Evolutionary conservation across 2,113 vertebrate genomes (phyloP).

Genomic region (Paracanthobrama guichenoti): DNA sequence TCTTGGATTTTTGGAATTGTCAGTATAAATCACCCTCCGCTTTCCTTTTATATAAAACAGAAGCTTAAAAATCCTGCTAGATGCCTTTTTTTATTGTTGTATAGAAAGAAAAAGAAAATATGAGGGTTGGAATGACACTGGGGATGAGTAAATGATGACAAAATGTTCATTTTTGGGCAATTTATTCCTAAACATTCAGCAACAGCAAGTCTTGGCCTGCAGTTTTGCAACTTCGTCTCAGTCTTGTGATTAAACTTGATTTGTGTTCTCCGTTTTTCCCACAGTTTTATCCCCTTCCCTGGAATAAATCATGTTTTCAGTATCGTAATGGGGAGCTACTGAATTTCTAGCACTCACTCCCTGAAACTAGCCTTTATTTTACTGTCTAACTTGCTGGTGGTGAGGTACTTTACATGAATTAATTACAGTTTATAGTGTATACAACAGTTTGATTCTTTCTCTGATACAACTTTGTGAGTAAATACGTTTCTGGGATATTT

Average conservation of each 20-base stretch:
- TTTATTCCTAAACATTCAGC: constrained; percentile 24
- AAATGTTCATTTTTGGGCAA: constrained; percentile 1
- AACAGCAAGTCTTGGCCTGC: not conserved
- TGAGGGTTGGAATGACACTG: not conserved
- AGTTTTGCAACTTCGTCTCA: constrained; percentile 35
- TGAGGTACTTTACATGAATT: not conserved
- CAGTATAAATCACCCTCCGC: not conserved
- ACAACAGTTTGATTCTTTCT: constrained; percentile 18
- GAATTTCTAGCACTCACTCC: not conserved
- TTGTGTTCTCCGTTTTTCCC: constrained; percentile 7
- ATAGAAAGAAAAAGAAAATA: constrained; percentile 2
- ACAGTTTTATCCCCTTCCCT: not conserved
- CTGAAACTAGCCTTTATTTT: constrained; percentile 2
- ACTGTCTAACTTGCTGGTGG: not conserved
- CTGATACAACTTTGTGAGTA: constrained; percentile 23
- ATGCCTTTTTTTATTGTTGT: not conserved
- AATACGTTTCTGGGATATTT: not conserved
- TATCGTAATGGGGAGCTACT: not conserved
- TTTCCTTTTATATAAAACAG: constrained; percentile 7
- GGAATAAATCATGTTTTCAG: not conserved
- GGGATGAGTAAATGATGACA: constrained; percentile 18
- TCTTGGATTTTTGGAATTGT: constrained; percentile 9
- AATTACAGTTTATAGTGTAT: not conserved
- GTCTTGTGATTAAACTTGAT: constrained; percentile 44
- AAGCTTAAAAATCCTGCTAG: not conserved